Evolutionary conservation across 2,797 vertebrate genomes (phyloP).

Genomic region (Limnodromus scolopaceus): DNA sequence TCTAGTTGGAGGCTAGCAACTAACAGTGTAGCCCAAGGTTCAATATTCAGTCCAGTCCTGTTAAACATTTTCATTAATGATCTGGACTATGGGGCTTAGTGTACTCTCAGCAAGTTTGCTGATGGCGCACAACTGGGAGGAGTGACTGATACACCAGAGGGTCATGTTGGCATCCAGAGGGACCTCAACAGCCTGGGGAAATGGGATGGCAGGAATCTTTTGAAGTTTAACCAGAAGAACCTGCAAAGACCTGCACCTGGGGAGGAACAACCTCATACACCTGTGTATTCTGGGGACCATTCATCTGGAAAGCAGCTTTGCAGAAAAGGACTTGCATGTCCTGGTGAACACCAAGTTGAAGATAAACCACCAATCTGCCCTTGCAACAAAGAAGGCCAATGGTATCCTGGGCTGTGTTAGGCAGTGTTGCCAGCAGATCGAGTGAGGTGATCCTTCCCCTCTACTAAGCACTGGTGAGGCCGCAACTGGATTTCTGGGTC

Average conservation of each 20-base stretch:
- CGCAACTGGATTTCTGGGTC: neutral
- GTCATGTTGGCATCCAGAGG: neutral
- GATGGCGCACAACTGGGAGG: neutral
- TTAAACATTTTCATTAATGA: neutral
- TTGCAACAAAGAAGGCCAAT: accelerated
- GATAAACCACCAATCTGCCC: neutral
- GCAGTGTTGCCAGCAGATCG: neutral
- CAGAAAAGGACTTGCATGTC: neutral
- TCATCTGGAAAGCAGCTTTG: neutral
- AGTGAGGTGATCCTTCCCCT: neutral
- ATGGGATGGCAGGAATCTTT: neutral
- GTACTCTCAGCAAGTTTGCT: neutral
- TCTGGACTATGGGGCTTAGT: neutral
- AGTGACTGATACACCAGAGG: neutral
- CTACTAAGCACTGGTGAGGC: neutral
- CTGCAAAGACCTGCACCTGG: neutral
- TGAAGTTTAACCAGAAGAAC: neutral
- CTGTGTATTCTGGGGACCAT: neutral
- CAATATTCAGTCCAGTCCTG: neutral
- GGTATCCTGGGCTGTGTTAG: neutral
- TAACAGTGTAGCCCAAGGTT: neutral
- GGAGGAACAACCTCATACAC: neutral
- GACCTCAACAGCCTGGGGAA: neutral
- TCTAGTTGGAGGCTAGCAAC: neutral
- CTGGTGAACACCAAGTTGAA: neutral